phyloP scores from a whole-genome alignment of 2,888 invertebrate species.

The Noctua fimbriata region DNA sequence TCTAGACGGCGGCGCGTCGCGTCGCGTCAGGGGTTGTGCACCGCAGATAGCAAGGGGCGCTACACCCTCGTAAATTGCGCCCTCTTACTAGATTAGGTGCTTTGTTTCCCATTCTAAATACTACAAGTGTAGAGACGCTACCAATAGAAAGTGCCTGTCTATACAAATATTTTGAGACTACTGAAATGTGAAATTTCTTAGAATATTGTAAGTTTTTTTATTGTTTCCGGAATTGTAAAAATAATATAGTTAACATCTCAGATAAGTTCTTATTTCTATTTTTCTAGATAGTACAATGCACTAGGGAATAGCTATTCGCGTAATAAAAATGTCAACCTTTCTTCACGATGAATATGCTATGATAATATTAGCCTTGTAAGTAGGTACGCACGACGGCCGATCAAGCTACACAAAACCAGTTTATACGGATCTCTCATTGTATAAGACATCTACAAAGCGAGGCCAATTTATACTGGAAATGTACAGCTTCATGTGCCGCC shows the following conservation, averaged over 20 bases:
- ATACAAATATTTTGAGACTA: conserved; percentile 54
- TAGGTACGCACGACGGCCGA: too few relatives aligned
- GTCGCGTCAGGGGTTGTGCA: conserved; percentile 64
- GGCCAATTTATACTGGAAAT: too few relatives aligned
- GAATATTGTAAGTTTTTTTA: not conserved
- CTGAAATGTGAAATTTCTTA: conserved; percentile 15
- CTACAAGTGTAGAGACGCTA: conserved; percentile 63
- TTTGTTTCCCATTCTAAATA: conserved; percentile 73
- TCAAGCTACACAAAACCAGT: too few relatives aligned
- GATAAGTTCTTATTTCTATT: not conserved
- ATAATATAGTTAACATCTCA: not conserved
- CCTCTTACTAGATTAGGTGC: conserved; percentile 75
- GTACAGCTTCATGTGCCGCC: too few relatives aligned
- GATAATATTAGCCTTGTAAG: not conserved
- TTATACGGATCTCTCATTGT: too few relatives aligned
- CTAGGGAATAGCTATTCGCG: not conserved
- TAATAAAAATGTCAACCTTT: not conserved
- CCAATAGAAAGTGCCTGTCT: conserved; percentile 38
- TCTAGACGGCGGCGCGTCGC: conserved; percentile 70
- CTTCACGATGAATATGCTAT: not conserved
- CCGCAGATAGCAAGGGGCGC: conserved; percentile 62
- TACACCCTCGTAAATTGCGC: conserved; percentile 72
- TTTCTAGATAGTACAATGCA: not conserved
- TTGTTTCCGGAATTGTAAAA: too few relatives aligned
- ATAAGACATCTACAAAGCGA: too few relatives aligned